phyloP scores from a whole-genome alignment of 1,140 invertebrate species.

The Brachionus plicatilis region DNA sequence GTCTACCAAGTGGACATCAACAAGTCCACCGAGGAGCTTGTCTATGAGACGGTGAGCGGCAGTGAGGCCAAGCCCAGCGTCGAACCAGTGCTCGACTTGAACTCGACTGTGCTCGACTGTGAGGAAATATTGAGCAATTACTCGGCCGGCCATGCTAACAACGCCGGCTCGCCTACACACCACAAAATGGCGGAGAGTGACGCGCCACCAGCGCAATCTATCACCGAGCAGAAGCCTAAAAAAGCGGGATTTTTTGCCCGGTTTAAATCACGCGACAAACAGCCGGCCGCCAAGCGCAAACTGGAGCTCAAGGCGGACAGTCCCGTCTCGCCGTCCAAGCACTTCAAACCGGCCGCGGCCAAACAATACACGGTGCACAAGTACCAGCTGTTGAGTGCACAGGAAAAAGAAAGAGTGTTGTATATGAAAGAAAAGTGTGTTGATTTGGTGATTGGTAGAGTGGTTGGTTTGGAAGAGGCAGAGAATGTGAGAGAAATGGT shows the following conservation, averaged over 20 bases:
- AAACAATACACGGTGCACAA: conserved; percentile 1
- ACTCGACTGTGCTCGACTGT: conserved; percentile 29
- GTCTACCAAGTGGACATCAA: conserved; percentile 12
- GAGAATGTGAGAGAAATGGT: not conserved
- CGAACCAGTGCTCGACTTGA: not conserved
- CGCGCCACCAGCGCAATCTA: not conserved
- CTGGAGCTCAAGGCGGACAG: not conserved
- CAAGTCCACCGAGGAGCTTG: conserved; percentile 13
- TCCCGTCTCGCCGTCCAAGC: not conserved
- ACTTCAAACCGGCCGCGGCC: not conserved
- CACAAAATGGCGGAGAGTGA: not conserved
- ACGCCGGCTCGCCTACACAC: not conserved
- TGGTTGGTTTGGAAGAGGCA: not conserved
- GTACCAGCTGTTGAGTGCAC: not conserved
- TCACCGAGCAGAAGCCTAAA: not conserved
- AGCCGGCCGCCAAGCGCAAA: not conserved
- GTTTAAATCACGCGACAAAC: not conserved
- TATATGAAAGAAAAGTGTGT: conserved; percentile 35
- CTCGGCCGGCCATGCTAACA: not conserved
- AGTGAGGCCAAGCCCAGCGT: not conserved
- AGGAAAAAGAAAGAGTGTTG: conserved; percentile 7
- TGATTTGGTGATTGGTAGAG: not conserved
- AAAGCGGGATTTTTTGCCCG: not conserved
- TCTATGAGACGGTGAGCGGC: not conserved
- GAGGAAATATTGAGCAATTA: conserved; percentile 36